Evolutionary conservation across 35 echinoderm and acorn worm genomes (phyloP).

Genomic region (Lytechinus pictus): DNA sequence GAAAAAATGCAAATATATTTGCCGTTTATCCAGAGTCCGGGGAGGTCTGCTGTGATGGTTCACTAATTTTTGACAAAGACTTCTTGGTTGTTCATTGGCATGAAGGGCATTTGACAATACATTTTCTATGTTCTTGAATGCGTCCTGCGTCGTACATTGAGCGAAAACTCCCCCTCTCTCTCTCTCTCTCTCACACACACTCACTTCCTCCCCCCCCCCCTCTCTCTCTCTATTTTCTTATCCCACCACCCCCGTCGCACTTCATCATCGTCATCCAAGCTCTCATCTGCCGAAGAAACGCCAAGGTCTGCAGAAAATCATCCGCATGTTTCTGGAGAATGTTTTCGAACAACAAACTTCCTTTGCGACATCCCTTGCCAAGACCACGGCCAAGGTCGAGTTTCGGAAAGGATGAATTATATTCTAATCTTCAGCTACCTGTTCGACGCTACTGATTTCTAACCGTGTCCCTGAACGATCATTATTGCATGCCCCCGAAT

Average conservation of each 20-base stretch:
- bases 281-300: not conserved
- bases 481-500: not conserved
- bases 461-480: not conserved
- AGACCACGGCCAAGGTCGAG: not conserved
- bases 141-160: too few relatives aligned
- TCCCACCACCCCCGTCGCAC: not conserved
- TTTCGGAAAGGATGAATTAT: constrained; percentile 5
- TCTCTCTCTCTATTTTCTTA: not conserved
- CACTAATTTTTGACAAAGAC: too few relatives aligned
- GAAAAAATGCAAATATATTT: too few relatives aligned
- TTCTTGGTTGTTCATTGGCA: too few relatives aligned
- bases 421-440: not conserved
- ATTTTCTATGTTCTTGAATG: too few relatives aligned
- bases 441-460: not conserved
- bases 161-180: not conserved
- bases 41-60: too few relatives aligned
- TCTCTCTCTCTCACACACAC: not conserved
- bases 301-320: not conserved
- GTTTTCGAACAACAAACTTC: not conserved
- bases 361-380: not conserved
- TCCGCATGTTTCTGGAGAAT: not conserved
- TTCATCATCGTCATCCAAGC: not conserved
- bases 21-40: too few relatives aligned
- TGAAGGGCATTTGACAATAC: too few relatives aligned
- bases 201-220: not conserved